Evolutionary conservation across 2,113 vertebrate species (phyloP).

Genomic region (Chelonoidis abingdonii): DNA sequence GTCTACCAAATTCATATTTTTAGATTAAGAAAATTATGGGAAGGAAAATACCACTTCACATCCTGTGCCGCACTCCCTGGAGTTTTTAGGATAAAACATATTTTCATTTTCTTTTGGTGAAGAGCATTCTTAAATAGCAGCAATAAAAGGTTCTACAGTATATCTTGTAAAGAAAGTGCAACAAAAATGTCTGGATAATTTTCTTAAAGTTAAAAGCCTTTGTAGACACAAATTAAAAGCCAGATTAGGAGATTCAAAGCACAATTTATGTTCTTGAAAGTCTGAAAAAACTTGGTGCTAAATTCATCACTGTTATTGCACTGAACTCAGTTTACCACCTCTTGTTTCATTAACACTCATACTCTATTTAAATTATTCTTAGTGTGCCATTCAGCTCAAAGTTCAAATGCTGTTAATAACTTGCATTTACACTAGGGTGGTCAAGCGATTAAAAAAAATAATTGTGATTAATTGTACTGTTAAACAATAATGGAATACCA

Average conservation of each 20-base stretch:
- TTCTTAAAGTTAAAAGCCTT: not conserved
- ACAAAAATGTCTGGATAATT: not conserved
- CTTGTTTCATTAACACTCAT: not conserved
- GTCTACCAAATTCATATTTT: not conserved
- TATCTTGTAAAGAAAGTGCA: not conserved
- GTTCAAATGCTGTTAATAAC: not conserved
- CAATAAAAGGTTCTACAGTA: not conserved
- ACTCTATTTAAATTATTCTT: not conserved
- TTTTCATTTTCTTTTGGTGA: not conserved
- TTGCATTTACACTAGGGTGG: not conserved
- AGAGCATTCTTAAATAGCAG: not conserved
- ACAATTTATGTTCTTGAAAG: not conserved
- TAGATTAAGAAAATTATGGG: not conserved
- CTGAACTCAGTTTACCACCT: not conserved
- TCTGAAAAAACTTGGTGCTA: not conserved
- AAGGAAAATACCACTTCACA: not conserved
- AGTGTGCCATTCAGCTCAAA: not conserved
- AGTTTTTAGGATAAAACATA: not conserved
- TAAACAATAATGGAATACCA: too few species aligned
- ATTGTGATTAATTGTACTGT: too few species aligned
- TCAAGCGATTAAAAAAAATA: too few species aligned
- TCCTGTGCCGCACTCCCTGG: too few species aligned
- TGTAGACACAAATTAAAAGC: not conserved
- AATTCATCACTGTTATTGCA: not conserved
- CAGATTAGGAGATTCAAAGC: not conserved